Percentiles rank a stretch among this genome's conserved stretches.
These are phyloP conservation scores for Novumbra hubbsi DNA, from an alignment of 2,797 vertebrate species.

Conservation along the genomic window DNA sequence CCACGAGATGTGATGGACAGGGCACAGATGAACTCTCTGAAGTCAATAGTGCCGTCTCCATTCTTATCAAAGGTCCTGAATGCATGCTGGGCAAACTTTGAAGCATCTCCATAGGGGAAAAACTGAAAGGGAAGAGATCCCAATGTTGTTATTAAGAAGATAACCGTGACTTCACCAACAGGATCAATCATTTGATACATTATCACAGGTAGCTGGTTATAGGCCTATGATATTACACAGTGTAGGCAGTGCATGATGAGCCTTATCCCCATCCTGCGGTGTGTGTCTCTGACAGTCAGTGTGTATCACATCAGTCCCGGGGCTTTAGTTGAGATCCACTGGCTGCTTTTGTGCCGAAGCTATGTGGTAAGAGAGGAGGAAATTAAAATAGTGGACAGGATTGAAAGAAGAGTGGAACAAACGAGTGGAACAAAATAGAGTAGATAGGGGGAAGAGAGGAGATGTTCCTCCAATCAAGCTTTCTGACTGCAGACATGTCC, in stretches of 20 bases:
- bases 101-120: conserved; percentile 88
- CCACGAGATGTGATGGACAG: conserved; percentile 89
- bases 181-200: neutral
- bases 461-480: neutral
- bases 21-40: conserved; percentile 91
- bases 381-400: neutral
- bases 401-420: neutral
- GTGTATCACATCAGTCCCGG: conserved; percentile 9
- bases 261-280: neutral
- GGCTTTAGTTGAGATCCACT: conserved; percentile 19
- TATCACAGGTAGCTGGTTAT: neutral
- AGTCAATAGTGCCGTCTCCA: conserved; percentile 87
- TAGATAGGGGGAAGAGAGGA: neutral
- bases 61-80: conserved; percentile 93
- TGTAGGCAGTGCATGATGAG: too few relatives aligned
- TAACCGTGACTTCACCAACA: neutral
- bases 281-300: neutral
- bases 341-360: conserved; percentile 43
- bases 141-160: neutral
- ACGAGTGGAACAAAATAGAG: neutral
- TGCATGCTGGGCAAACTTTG: conserved; percentile 89
- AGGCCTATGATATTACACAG: neutral
- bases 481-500: neutral
- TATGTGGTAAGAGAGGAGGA: conserved; percentile 3
- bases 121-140: conserved; percentile 72